Conservation (phyloP, 2,797 vertebrate genomes). For the Urosaurus nigricauda region DNA sequence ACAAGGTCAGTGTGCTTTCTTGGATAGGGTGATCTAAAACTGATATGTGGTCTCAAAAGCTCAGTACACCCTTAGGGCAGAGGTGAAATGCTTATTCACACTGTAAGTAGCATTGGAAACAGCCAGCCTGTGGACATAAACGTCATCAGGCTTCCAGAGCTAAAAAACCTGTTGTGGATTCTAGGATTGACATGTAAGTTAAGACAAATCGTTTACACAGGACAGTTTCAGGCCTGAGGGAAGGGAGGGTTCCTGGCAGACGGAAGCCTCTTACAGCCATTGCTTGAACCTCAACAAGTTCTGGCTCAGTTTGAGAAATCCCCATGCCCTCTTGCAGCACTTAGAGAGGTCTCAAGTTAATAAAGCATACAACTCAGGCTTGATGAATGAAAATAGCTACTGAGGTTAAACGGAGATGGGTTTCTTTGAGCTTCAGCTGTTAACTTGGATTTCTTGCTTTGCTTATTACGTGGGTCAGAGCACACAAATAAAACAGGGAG, state of each 20-base stretch:
- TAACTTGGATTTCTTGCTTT: slow-evolving; percentile 4
- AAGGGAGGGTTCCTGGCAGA: not conserved
- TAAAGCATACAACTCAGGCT: slow-evolving; percentile 23
- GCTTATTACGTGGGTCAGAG: slow-evolving; percentile 31
- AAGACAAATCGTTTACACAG: not conserved
- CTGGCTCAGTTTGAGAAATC: not conserved
- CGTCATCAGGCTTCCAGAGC: not conserved
- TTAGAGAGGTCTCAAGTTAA: not conserved
- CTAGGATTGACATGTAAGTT: not conserved
- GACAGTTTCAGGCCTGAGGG: not conserved
- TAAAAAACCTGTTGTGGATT: not conserved
- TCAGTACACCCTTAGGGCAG: no score
- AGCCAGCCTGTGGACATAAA: not conserved
- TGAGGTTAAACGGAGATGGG: slow-evolving; percentile 16
- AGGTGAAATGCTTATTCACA: not conserved
- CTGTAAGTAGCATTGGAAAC: no score
- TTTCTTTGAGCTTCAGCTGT: slow-evolving; percentile 25
- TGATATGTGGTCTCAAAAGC: no score
- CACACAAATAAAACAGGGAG: slow-evolving; percentile 15
- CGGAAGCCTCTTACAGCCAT: not conserved
- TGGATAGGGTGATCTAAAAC: not conserved
- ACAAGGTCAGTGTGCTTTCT: no score
- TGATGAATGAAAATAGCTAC: slow-evolving; percentile 26
- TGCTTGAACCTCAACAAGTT: not conserved
- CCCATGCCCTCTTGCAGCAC: not conserved